Base-by-base conservation (phyloP, 2,113 vertebrate species). In the Tachysurus vachellii region DNA sequence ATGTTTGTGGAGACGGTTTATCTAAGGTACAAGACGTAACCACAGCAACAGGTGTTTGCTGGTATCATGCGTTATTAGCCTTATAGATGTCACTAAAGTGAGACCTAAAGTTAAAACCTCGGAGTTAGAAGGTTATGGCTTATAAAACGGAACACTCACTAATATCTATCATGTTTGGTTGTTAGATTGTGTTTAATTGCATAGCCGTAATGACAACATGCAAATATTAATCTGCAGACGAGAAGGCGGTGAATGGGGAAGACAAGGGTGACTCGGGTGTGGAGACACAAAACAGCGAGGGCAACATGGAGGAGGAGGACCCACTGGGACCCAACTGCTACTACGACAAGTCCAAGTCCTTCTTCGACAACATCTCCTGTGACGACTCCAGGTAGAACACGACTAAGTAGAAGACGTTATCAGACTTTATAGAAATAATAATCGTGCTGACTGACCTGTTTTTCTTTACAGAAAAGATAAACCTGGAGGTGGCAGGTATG, bases 261-360 rank as follows among this genome's bases (percentile, higher is more conserved):
- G 97, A 98, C 90, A 98, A 97, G 92, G 96, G 93, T 0, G 97
- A 99, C 90, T 97, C 98, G 0, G 97, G 95, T 82, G 95, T 95
- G 47, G 95, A 94, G 90, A 97, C 93, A 16, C 97, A 91, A 90
- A 99, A 96, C 93, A 97, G 95, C 0, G 97, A 98, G 94, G 97
- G 95, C 68, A 94, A 97, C 82, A 94, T 93, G 0, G 97, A 97
- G 85, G 97, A 99, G 80, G 98, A 98, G 59, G 97, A 99, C 70
- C 93, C 96, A 0, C 96, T 94, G 73, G 96, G 94, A 42, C 96
- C 96, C 84, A 94, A 97, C 75, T 97, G 96, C 90, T 99, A 99
- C 91, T 99, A 99, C 28, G 98, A 99, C 94, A 99, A 99, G 95
- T 95, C 98, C 90, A 99, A 99, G 94, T 99, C 98, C 82, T 99